Evolutionary conservation across 2,113 vertebrate genomes (phyloP).

Genomic region (Heloderma charlesbogerti): DNA sequence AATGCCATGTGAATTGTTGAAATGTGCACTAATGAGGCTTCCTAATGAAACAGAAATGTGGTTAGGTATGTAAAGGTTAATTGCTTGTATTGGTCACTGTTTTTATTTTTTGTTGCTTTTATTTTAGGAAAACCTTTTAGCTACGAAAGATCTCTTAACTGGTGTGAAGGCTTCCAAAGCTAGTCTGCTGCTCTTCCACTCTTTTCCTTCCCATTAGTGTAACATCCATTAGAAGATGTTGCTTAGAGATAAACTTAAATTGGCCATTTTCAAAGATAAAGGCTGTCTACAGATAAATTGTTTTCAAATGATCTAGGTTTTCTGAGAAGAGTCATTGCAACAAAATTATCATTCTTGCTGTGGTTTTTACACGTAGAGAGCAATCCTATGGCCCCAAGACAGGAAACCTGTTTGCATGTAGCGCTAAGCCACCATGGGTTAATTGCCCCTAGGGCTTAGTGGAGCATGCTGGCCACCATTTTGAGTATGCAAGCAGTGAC

Average conservation of each 20-base stretch:
- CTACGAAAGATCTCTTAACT: not conserved
- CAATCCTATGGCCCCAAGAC: no score
- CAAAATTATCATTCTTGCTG: not conserved
- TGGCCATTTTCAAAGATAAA: not conserved
- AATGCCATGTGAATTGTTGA: not conserved
- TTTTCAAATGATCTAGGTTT: constrained; percentile 1
- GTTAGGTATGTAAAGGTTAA: not conserved
- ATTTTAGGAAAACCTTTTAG: not conserved
- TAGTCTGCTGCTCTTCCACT: not conserved
- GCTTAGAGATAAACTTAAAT: constrained; percentile 3
- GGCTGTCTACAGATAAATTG: not conserved
- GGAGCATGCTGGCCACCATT: no score
- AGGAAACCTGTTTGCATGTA: no score
- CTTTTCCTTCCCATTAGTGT: not conserved
- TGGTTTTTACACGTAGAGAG: not conserved
- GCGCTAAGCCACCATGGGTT: no score
- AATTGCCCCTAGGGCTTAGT: no score
- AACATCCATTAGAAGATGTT: not conserved
- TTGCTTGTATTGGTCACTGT: not conserved
- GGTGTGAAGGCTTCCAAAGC: not conserved
- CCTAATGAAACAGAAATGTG: not conserved
- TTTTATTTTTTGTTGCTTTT: not conserved
- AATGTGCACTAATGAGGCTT: not conserved
- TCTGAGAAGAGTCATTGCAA: constrained; percentile 15
- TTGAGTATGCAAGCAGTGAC: no score